A percentile compares a stretch with the other conserved stretches of the same genome.
These are phyloP conservation scores for Petaurus breviceps DNA, from an alignment of 2,113 vertebrate genomes.

Conservation along the genomic window DNA sequence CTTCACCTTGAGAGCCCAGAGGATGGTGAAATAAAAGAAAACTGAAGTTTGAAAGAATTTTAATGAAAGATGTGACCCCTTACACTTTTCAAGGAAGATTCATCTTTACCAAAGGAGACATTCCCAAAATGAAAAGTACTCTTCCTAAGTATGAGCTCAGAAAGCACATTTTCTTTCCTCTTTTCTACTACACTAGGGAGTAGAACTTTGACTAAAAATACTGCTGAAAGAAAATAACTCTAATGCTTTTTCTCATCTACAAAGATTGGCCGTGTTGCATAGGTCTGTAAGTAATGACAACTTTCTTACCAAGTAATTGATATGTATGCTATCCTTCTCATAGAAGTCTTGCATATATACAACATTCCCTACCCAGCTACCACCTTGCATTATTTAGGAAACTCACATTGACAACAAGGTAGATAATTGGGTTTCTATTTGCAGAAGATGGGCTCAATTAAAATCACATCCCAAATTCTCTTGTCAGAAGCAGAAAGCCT, in stretches of 20 bases:
- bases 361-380: not conserved
- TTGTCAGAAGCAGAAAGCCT: not conserved
- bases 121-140: not conserved
- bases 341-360: not conserved
- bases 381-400: not conserved
- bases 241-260: not conserved
- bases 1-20: constrained; percentile 48
- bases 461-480: not conserved
- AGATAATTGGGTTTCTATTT: not conserved
- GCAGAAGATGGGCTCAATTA: not conserved
- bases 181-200: not conserved
- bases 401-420: not conserved
- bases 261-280: not conserved
- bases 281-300: not conserved
- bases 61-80: constrained; percentile 28
- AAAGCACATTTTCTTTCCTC: not conserved
- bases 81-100: constrained; percentile 14
- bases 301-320: not conserved
- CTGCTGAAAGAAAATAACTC: not conserved
- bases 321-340: not conserved
- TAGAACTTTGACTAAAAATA: not conserved
- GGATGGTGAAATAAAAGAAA: constrained; percentile 18
- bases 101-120: not conserved
- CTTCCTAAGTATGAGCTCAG: not conserved
- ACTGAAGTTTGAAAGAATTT: constrained; percentile 28